Evolutionary conservation across 2,888 invertebrate genomes (phyloP).

Genomic region (Melieria picta): DNA sequence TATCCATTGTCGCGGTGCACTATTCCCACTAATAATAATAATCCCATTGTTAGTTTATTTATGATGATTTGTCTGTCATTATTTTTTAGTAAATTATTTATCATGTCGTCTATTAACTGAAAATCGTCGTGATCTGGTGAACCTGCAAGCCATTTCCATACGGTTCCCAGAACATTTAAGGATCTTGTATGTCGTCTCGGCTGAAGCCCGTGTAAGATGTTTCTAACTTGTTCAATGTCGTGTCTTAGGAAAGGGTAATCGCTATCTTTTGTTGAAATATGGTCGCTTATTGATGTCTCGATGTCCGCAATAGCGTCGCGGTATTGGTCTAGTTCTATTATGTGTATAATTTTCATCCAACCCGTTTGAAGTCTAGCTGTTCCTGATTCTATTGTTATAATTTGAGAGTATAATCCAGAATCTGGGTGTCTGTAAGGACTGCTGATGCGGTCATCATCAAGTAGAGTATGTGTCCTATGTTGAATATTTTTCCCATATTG

Average conservation of each 20-base stretch:
- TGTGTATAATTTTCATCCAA: slow-evolving; percentile 16
- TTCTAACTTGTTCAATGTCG: slow-evolving; percentile 17
- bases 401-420: slow-evolving; percentile 18
- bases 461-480: background rate
- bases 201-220: slow-evolving; percentile 23
- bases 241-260: slow-evolving; percentile 17
- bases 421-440: slow-evolving; percentile 10
- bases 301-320: slow-evolving; percentile 18
- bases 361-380: slow-evolving; percentile 23
- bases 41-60: slow-evolving; percentile 1
- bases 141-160: slow-evolving; percentile 28
- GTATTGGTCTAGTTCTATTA: slow-evolving; percentile 23
- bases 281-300: slow-evolving; percentile 10
- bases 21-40: too few species aligned
- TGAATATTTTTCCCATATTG: background rate
- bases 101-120: slow-evolving; percentile 17
- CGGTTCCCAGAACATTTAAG: slow-evolving; percentile 24
- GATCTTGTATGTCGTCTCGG: slow-evolving; percentile 21
- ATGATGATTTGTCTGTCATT: slow-evolving; percentile 14
- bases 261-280: slow-evolving; percentile 15
- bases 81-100: slow-evolving; percentile 26
- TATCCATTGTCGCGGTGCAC: too few species aligned
- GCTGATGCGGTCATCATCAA: background rate
- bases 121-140: slow-evolving; percentile 29
- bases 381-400: slow-evolving; percentile 22